phyloP scores from a whole-genome alignment of 2,888 invertebrate species.

The Bhutanitis thaidina region DNA sequence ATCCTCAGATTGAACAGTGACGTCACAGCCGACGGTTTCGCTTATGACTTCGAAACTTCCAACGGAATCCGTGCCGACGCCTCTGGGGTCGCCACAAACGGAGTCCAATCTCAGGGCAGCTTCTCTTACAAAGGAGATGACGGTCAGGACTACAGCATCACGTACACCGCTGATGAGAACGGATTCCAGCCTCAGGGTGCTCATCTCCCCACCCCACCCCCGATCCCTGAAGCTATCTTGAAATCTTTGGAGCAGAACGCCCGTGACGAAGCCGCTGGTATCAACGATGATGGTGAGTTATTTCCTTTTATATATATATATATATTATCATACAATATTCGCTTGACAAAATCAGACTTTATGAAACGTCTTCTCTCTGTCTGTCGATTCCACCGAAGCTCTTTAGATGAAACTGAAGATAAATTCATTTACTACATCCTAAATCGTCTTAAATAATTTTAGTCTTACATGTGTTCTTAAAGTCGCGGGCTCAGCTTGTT shows the following conservation, averaged over 20 bases:
- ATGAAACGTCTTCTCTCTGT: too few species aligned
- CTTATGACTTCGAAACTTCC: slow-evolving; percentile 71
- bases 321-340: too few species aligned
- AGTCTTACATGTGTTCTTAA: too few species aligned
- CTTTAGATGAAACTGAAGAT: too few species aligned
- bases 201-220: slow-evolving; percentile 71
- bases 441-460: too few species aligned
- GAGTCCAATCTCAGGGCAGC: slow-evolving; percentile 72
- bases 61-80: slow-evolving; percentile 74
- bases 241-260: slow-evolving; percentile 74
- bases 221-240: slow-evolving; percentile 71
- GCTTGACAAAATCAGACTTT: too few species aligned
- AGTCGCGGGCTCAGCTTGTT: too few species aligned
- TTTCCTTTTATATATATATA: not conserved
- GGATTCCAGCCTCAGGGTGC: slow-evolving; percentile 70
- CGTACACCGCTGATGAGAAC: slow-evolving; percentile 74
- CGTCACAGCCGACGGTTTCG: slow-evolving; percentile 68
- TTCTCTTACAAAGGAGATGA: slow-evolving; percentile 74
- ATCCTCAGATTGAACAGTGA: slow-evolving; percentile 65
- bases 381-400: too few species aligned
- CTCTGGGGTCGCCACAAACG: slow-evolving; percentile 66
- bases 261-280: slow-evolving; percentile 72
- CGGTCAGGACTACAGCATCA: slow-evolving; percentile 73
- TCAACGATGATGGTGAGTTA: slow-evolving; percentile 71
- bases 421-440: too few species aligned